A percentile compares a stretch with the other conserved stretches of the same genome.
These are phyloP conservation scores for Drosophila sp. DNA, from an alignment of 1,140 invertebrate species.

Conservation along the genomic window DNA sequence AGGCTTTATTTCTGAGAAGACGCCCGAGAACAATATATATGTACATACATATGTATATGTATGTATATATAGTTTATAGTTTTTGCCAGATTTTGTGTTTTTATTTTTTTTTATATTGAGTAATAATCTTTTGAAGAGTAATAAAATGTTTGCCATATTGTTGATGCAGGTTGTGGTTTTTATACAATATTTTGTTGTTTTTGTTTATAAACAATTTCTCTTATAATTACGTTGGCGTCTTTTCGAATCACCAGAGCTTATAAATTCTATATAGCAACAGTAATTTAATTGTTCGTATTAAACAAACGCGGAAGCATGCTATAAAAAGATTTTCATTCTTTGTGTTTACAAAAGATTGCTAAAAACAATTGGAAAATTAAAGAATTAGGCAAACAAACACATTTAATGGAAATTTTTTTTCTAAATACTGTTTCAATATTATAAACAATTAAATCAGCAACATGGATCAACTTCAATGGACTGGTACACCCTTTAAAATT, in stretches of 20 bases:
- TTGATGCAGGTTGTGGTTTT: conserved; percentile 54
- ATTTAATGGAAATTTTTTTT: too few relatives aligned
- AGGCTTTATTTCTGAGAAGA: too few relatives aligned
- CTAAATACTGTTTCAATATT: too few relatives aligned
- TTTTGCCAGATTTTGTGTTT: conserved; percentile 21
- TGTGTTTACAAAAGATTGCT: background rate
- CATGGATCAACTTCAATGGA: too few relatives aligned
- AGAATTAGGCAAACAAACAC: too few relatives aligned
- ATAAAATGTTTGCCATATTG: conserved; percentile 37
- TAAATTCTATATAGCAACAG: conserved; percentile 1
- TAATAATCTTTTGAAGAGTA: conserved; percentile 30
- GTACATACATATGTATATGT: background rate
- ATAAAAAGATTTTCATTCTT: background rate
- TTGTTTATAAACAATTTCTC: conserved; percentile 45
- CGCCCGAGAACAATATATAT: background rate
- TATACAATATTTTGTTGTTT: conserved; percentile 17
- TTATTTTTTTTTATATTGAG: conserved; percentile 14
- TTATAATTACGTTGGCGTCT: background rate
- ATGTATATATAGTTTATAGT: conserved; percentile 27
- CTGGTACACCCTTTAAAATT: too few relatives aligned
- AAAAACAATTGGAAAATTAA: background rate
- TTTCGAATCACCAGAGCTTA: background rate
- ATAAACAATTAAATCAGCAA: too few relatives aligned
- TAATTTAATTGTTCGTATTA: background rate
- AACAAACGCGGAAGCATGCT: background rate